Conservation (phyloP, 2,113 vertebrate genomes). For the Mesocricetus auratus region DNA sequence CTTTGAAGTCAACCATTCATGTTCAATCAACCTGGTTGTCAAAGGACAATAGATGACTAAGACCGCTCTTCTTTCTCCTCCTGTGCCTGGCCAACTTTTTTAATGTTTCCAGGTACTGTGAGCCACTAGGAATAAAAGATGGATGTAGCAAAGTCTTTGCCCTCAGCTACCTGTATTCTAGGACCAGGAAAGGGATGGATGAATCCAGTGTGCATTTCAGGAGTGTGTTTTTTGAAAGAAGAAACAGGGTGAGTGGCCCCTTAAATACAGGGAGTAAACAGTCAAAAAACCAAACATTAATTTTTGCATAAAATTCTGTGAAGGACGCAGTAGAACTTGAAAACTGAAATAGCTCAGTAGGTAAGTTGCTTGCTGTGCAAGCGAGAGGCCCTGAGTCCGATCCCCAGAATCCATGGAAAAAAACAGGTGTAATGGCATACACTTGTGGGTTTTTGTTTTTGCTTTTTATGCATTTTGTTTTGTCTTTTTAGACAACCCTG, state of each 20-base stretch:
- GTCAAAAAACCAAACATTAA: background rate
- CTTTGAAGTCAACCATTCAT: background rate
- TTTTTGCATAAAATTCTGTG: constrained; percentile 16
- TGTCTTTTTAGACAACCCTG: background rate
- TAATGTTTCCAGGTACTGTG: background rate
- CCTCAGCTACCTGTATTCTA: background rate
- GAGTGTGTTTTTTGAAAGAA: background rate
- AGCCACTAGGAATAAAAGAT: background rate
- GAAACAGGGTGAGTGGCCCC: background rate
- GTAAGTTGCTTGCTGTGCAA: background rate
- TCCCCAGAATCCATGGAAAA: background rate
- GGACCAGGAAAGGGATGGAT: background rate
- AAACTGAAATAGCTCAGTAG: background rate
- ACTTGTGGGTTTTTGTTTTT: background rate
- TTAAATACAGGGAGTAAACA: background rate
- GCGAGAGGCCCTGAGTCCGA: background rate
- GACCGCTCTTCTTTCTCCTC: background rate
- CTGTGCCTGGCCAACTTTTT: background rate
- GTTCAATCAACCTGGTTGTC: background rate
- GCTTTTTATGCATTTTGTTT: background rate
- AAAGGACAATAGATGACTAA: background rate
- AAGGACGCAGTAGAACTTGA: background rate
- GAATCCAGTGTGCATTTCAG: too few relatives aligned
- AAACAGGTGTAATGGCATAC: background rate
- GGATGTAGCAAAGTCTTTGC: background rate